phyloP scores from a whole-genome alignment of 2,888 invertebrate genomes.

The Sceliomorpha sp. region DNA sequence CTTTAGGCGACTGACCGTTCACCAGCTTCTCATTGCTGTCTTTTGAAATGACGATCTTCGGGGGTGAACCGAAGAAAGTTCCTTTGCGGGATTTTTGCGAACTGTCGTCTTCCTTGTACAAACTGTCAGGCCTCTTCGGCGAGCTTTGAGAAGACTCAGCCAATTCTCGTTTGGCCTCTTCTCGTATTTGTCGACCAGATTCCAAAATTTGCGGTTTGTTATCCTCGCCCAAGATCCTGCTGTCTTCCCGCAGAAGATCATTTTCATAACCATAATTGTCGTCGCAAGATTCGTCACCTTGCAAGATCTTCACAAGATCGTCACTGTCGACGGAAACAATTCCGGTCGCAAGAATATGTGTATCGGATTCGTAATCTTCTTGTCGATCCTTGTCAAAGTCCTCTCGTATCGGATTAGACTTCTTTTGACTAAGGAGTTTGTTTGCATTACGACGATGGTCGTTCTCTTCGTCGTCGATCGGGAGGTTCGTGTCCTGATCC shows the following conservation, averaged over 20 bases:
- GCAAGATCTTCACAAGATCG: slow-evolving; percentile 50
- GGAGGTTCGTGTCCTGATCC: slow-evolving; percentile 28
- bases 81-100: slow-evolving; percentile 60
- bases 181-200: slow-evolving; percentile 62
- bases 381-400: slow-evolving; percentile 10
- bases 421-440: slow-evolving; percentile 2
- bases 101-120: slow-evolving; percentile 60
- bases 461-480: slow-evolving; percentile 11
- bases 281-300: slow-evolving; percentile 39
- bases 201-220: slow-evolving; percentile 42
- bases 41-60: slow-evolving; percentile 57
- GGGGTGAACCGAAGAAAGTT: slow-evolving; percentile 55
- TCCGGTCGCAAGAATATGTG: slow-evolving; percentile 24
- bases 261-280: slow-evolving; percentile 57
- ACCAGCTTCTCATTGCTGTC: slow-evolving; percentile 66
- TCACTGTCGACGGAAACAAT: slow-evolving; percentile 25
- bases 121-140: slow-evolving; percentile 60
- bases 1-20: slow-evolving; percentile 65
- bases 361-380: slow-evolving; percentile 39
- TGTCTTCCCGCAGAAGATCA: slow-evolving; percentile 43
- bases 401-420: not conserved
- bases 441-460: slow-evolving; percentile 3
- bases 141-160: slow-evolving; percentile 55
- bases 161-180: slow-evolving; percentile 66
- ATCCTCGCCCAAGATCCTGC: slow-evolving; percentile 38